Conservation (phyloP, 2,797 vertebrate species). For the Crenichthys baileyi region DNA sequence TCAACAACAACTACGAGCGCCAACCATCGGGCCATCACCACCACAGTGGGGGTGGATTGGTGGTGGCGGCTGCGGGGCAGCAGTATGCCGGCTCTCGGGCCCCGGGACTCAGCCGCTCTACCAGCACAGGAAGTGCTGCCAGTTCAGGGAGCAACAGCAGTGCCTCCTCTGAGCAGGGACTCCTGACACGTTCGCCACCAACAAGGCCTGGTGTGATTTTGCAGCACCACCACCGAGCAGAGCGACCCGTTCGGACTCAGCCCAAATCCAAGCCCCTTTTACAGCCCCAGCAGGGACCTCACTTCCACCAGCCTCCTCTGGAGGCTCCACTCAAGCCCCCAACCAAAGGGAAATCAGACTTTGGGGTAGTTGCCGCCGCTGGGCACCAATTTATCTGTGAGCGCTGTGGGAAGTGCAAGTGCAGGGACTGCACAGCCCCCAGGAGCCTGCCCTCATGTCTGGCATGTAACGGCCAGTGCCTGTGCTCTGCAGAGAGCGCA, state of each 20-base stretch:
- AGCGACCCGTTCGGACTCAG: constrained; percentile 88
- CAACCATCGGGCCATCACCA: constrained; percentile 71
- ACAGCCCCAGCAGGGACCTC: constrained; percentile 63
- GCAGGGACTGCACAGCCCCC: constrained; percentile 91
- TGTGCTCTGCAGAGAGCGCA: constrained; percentile 93
- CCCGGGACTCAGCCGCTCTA: constrained; percentile 89
- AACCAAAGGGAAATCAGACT: constrained; percentile 81
- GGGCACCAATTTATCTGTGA: constrained; percentile 96
- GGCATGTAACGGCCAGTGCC: constrained; percentile 92
- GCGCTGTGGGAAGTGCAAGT: constrained; percentile 95
- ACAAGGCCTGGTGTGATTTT: constrained; percentile 72
- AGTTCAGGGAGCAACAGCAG: constrained; percentile 94
- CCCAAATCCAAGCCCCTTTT: constrained; percentile 84
- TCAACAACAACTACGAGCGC: constrained; percentile 93
- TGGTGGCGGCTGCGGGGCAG: constrained; percentile 61
- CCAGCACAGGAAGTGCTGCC: constrained; percentile 92
- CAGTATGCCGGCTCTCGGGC: constrained; percentile 74
- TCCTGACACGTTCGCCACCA: constrained; percentile 86
- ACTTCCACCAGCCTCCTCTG: constrained; percentile 68
- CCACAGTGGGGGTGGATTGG: constrained; percentile 54
- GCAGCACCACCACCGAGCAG: constrained; percentile 74
- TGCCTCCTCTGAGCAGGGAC: constrained; percentile 91
- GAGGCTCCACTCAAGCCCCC: constrained; percentile 86
- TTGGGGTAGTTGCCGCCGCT: constrained; percentile 66
- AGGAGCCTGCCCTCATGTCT: constrained; percentile 90